Evolutionary conservation across 2,888 invertebrate genomes (phyloP).

Genomic region (Salticus scenicus): DNA sequence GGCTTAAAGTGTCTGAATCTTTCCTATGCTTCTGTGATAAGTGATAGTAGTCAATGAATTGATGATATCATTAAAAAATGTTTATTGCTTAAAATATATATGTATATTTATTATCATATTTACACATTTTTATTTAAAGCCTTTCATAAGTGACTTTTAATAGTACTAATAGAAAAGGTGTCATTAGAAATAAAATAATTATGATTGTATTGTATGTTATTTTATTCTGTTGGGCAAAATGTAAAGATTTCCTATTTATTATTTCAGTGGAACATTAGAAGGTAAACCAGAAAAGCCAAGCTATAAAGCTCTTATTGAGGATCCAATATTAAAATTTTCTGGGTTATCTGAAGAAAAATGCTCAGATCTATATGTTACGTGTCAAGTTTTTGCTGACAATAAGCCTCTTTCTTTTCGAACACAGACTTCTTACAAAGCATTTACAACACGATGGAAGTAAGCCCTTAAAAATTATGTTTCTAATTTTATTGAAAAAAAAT

Average conservation of each 20-base stretch:
- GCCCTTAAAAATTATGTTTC: constrained; percentile 74
- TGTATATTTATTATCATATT: no score
- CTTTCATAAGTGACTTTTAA: no score
- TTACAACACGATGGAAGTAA: constrained; percentile 94
- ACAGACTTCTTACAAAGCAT: constrained; percentile 92
- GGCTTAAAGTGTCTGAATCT: no score
- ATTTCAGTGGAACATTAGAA: constrained; percentile 89
- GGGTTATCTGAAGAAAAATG: constrained; percentile 89
- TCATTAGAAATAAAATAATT: background rate
- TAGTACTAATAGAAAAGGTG: no score
- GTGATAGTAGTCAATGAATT: no score
- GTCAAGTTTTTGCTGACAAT: constrained; percentile 88
- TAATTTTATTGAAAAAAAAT: no score
- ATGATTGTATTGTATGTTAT: background rate
- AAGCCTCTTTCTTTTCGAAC: constrained; percentile 89
- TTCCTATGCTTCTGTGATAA: no score
- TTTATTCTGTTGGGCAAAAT: background rate
- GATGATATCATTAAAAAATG: no score
- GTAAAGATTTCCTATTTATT: background rate
- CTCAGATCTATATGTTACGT: constrained; percentile 91
- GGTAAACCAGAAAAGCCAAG: constrained; percentile 90
- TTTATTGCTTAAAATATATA: no score
- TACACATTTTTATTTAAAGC: background rate
- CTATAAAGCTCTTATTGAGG: constrained; percentile 88
- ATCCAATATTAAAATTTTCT: constrained; percentile 93